Conservation (phyloP, 1,140 invertebrate species). For the Centruroides vittatus region DNA sequence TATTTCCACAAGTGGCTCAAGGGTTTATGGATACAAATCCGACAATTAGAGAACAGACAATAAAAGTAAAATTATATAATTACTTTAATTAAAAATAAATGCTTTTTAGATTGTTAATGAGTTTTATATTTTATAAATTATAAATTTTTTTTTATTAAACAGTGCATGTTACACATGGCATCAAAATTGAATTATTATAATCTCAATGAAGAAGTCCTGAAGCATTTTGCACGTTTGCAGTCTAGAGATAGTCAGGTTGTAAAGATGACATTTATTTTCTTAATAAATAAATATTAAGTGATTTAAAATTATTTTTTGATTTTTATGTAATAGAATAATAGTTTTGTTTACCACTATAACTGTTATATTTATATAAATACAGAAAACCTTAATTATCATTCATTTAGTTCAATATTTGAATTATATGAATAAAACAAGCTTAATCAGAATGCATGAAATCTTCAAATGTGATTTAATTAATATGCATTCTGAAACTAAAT, state of each 20-base stretch:
- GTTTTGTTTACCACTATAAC: too few relatives aligned
- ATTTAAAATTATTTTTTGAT: neutral
- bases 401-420: too few relatives aligned
- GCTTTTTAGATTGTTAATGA: too few relatives aligned
- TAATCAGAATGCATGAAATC: too few relatives aligned
- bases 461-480: too few relatives aligned
- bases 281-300: neutral
- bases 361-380: too few relatives aligned
- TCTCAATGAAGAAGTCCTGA: conserved; percentile 87
- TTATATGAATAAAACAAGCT: too few relatives aligned
- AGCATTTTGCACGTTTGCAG: conserved; percentile 90
- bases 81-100: neutral
- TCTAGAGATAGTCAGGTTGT: conserved; percentile 77
- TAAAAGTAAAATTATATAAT: conserved; percentile 48
- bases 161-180: conserved; percentile 83
- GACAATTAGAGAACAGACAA: conserved; percentile 91
- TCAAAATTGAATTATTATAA: conserved; percentile 96
- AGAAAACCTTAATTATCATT: too few relatives aligned
- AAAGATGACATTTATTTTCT: conserved; percentile 1
- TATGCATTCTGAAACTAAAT: too few relatives aligned
- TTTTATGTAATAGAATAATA: too few relatives aligned
- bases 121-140: too few relatives aligned
- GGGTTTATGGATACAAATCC: conserved; percentile 95
- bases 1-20: conserved; percentile 76
- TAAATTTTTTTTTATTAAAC: conserved; percentile 23